Evolutionary conservation across 1,140 invertebrate species (phyloP), one percentile per base, ranked within the genome.

Genomic region (Rhynchophorus ferrugineus): DNA sequence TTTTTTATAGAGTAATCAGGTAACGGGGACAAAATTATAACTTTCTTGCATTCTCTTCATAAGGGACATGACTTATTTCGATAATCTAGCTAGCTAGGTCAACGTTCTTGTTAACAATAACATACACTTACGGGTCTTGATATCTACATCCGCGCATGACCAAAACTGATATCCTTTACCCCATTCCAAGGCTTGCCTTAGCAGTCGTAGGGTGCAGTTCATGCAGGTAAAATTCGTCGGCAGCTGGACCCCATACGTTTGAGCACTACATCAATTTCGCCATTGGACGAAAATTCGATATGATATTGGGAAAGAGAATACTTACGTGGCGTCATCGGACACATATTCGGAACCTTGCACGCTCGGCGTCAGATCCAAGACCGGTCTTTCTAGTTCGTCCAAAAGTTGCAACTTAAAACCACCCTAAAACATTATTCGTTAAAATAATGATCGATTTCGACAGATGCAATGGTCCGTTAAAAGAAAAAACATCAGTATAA

Each of bases 121-220:
- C 3, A n/a, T 35, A 37, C 22, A 59, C 73, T 72, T 60, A 75
- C 80, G 73, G 45, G 69, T 63, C 44, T 76, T 78, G 57, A 97
- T 89, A 63, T 95, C 90, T 37, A 98, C 84, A 72, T 98, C 94
- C 1, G 93, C 88, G 64, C 95, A 98, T 0, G 90, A 93, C 89
- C 90, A 94, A 73, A 97, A 96, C 56, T 82, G 75, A 68, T 95
- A 96, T 58, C 73, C 80, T 8, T 73, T 71, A 1, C 83, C 82
- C 91, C 91, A 96, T 73, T 98, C 92, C 14, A 80, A 76, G 0
- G 93, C 93, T 70, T 96, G 86, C 1, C 92, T 73, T 7, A 95
- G 76, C 44, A 98, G 71, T 41, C 93, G 78, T 24, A 98, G 75
- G 0, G 91, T 91, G 69, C 95, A 98, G 69, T 94, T 89, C 21